A percentile compares a stretch with the other conserved stretches of the same genome.
Evolutionary conservation across 2,113 vertebrate species (phyloP).

Genomic region (Psilopsiagon aurifrons): DNA sequence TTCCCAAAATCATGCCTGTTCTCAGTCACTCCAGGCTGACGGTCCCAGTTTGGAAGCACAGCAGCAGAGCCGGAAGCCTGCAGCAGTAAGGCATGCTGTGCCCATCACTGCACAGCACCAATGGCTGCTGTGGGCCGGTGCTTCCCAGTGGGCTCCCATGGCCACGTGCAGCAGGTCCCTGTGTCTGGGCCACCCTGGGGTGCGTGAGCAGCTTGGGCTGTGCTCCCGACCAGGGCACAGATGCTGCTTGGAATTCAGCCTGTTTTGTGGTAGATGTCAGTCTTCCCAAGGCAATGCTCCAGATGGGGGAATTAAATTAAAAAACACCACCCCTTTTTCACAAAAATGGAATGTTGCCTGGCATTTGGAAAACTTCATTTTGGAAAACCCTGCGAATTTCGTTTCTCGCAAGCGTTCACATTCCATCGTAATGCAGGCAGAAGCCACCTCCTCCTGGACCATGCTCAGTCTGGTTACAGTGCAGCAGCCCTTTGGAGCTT

Average conservation of each 20-base stretch:
- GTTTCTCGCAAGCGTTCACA: neutral
- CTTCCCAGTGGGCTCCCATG: rapidly evolving
- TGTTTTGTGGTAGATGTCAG: neutral
- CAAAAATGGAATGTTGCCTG: neutral
- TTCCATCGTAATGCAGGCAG: neutral
- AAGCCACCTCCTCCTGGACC: neutral
- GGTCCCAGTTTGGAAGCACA: neutral
- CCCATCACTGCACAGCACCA: neutral
- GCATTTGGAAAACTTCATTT: neutral
- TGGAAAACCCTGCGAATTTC: neutral
- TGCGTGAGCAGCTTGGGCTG: neutral
- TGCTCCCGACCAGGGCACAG: neutral
- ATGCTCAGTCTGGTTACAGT: neutral
- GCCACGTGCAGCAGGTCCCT: neutral
- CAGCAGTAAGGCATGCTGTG: neutral
- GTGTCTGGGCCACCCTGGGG: neutral
- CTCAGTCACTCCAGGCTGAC: rapidly evolving
- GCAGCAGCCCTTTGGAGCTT: neutral
- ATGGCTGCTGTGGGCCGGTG: neutral
- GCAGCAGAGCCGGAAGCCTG: neutral
- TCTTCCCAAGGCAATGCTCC: neutral
- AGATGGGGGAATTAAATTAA: neutral
- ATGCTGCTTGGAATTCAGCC: neutral
- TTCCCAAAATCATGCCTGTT: neutral
- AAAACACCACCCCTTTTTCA: neutral